Evolutionary conservation across 2,113 vertebrate genomes (phyloP).

Genomic region (Gracilinanus agilis): DNA sequence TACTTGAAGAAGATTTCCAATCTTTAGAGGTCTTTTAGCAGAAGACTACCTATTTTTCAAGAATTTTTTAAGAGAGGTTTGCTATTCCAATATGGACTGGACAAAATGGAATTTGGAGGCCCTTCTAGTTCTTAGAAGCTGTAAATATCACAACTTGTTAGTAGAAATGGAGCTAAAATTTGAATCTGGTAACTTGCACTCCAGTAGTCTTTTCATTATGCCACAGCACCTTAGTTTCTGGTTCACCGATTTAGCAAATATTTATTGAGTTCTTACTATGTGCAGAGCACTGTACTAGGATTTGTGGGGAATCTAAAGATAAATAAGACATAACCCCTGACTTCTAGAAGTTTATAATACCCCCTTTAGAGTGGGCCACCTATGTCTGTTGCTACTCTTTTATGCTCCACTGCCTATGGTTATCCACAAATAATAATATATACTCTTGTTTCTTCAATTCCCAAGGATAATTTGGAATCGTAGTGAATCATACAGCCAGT

Average conservation of each 20-base stretch:
- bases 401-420: background rate
- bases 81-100: background rate
- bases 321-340: background rate
- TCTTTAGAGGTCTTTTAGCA: background rate
- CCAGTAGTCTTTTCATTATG: background rate
- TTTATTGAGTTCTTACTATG: slow-evolving; percentile 2
- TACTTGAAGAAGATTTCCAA: background rate
- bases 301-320: background rate
- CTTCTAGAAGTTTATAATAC: background rate
- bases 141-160: background rate
- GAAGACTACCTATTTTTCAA: background rate
- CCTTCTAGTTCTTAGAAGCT: background rate
- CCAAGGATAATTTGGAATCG: background rate
- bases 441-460: background rate
- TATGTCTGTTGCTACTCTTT: background rate
- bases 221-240: background rate
- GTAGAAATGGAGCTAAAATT: background rate
- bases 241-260: background rate
- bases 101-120: background rate
- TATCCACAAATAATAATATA: background rate
- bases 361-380: background rate
- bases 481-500: background rate
- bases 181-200: background rate
- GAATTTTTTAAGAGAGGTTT: background rate
- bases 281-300: background rate